phyloP scores from a whole-genome alignment of 2,797 vertebrate genomes.

The Morus bassanus region DNA sequence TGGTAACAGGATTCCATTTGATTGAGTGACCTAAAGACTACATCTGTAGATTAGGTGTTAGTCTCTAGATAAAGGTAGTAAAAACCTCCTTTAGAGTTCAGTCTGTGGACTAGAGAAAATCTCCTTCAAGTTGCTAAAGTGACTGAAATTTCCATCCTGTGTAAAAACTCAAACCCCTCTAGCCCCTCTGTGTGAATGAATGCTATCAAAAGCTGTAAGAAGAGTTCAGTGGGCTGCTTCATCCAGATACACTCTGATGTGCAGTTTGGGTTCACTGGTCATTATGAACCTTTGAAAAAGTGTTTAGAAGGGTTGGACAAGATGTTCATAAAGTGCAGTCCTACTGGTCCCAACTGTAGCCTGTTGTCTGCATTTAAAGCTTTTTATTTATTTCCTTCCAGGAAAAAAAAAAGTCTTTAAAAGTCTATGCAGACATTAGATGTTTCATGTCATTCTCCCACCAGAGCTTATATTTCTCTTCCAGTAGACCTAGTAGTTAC shows the following conservation, averaged over 20 bases:
- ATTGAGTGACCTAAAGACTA: background rate
- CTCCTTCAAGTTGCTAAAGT: background rate
- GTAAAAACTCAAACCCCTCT: background rate
- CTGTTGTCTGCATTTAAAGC: background rate
- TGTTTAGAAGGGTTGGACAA: background rate
- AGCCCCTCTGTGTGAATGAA: background rate
- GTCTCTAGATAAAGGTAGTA: background rate
- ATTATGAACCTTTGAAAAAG: background rate
- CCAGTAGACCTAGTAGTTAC: background rate
- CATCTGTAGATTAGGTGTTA: background rate
- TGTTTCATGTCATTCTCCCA: background rate
- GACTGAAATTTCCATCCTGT: background rate
- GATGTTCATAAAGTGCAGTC: background rate
- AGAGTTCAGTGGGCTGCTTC: background rate
- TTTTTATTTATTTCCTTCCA: background rate
- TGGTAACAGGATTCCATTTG: background rate
- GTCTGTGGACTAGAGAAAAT: background rate
- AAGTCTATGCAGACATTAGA: background rate
- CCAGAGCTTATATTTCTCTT: background rate
- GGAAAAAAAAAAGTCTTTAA: background rate
- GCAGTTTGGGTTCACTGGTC: background rate
- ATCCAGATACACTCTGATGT: background rate
- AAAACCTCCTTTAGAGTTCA: background rate
- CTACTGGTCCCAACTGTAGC: background rate
- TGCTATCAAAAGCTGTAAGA: background rate